These are phyloP conservation scores for Hyposoter didymator DNA, from an alignment of 2,888 invertebrate species.

Conservation along the genomic window DNA sequence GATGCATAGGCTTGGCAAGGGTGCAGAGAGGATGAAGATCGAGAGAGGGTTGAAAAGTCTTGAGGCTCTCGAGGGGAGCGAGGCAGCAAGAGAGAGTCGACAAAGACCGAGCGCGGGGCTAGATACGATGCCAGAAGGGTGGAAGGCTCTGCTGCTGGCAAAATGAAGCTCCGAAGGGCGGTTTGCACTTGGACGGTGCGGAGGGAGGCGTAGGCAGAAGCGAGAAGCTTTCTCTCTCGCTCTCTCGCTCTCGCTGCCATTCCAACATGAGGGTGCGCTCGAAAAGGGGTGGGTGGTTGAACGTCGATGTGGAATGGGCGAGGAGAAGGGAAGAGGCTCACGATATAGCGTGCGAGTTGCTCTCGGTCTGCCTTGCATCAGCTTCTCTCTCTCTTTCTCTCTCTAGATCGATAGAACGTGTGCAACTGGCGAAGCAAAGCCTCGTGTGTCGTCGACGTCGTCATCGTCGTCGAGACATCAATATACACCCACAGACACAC, in stretches of 20 bases:
- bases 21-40: slow-evolving; percentile 11
- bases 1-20: background rate
- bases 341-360: slow-evolving; percentile 77
- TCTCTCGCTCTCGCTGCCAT: slow-evolving; percentile 46
- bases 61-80: background rate
- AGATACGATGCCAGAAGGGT: slow-evolving; percentile 45
- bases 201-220: slow-evolving; percentile 7
- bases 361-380: slow-evolving; percentile 23
- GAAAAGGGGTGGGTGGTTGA: slow-evolving; percentile 57
- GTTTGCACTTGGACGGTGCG: background rate
- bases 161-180: slow-evolving; percentile 44
- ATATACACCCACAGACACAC: slow-evolving; percentile 79
- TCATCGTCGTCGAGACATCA: slow-evolving; percentile 75
- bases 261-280: slow-evolving; percentile 61
- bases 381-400: slow-evolving; percentile 15
- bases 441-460: slow-evolving; percentile 70
- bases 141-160: slow-evolving; percentile 32
- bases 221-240: slow-evolving; percentile 48
- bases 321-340: slow-evolving; percentile 68
- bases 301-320: slow-evolving; percentile 36
- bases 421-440: slow-evolving; percentile 78
- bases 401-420: slow-evolving; percentile 81
- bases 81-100: slow-evolving; percentile 28
- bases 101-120: slow-evolving; percentile 58
- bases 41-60: slow-evolving; percentile 36